Percentiles rank a stretch among this genome's conserved stretches.
Evolutionary conservation across 2,888 invertebrate species (phyloP).

Genomic region (Dolichopus griseipennis): DNA sequence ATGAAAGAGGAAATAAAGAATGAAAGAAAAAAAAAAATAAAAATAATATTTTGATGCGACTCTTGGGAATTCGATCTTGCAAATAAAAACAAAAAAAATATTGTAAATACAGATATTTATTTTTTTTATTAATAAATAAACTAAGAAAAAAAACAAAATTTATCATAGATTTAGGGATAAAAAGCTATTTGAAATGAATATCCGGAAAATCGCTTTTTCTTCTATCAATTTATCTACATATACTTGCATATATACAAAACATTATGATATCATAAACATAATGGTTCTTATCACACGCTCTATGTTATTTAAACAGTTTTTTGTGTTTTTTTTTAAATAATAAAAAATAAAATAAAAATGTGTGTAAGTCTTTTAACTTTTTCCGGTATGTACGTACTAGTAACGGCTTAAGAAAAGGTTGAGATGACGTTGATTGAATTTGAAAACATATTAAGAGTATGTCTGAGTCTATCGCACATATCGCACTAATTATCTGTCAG

Average conservation of each 20-base stretch:
- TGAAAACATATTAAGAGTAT: no score
- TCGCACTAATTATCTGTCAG: no score
- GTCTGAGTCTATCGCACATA: no score
- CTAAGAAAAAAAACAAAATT: background rate
- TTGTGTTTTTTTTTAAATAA: background rate
- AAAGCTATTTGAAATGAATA: constrained; percentile 10
- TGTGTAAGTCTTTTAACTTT: no score
- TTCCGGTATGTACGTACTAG: no score
- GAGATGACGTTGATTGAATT: no score
- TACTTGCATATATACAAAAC: no score
- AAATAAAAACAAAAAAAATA: background rate
- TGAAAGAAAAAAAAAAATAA: background rate
- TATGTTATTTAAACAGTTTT: background rate
- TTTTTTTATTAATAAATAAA: constrained; percentile 6
- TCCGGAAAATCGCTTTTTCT: constrained; percentile 10
- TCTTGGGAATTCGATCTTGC: background rate
- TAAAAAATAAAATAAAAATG: no score
- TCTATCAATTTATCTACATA: background rate
- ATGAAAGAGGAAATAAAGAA: no score
- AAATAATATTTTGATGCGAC: background rate
- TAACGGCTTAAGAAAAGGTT: no score
- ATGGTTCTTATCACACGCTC: constrained; percentile 6
- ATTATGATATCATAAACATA: background rate
- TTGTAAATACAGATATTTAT: constrained; percentile 1
- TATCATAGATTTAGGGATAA: constrained; percentile 7